Evolutionary conservation across 2,888 invertebrate species (phyloP).

Genomic region (Rhynchonema sp.): DNA sequence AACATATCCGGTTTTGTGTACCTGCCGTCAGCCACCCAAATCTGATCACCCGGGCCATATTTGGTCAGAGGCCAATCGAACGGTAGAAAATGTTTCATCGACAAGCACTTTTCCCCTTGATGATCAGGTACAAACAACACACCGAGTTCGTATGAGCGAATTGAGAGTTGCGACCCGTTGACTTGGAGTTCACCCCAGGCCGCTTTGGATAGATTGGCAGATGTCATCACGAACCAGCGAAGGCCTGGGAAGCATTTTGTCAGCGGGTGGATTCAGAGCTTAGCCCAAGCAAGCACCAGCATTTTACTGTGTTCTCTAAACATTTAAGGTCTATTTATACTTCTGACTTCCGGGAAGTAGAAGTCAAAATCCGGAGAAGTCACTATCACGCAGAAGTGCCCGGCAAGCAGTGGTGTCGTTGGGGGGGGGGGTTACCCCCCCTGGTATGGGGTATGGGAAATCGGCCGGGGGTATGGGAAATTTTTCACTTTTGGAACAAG

Average conservation of each 20-base stretch:
- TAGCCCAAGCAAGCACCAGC: no score
- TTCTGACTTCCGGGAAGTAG: no score
- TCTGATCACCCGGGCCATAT: slow-evolving; percentile 8
- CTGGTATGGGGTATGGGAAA: no score
- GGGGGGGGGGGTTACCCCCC: no score
- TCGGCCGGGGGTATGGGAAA: no score
- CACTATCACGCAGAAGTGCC: no score
- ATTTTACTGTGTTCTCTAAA: no score
- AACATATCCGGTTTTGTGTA: not conserved
- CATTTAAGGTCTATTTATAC: no score
- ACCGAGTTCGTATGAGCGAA: slow-evolving; percentile 70
- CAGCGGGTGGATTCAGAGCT: slow-evolving; percentile 5
- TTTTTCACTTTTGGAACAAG: no score
- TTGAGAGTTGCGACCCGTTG: slow-evolving; percentile 41
- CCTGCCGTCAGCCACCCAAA: slow-evolving; percentile 5
- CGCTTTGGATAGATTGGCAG: slow-evolving; percentile 85
- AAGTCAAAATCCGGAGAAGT: no score
- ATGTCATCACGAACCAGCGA: slow-evolving; percentile 35
- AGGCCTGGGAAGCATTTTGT: slow-evolving; percentile 4
- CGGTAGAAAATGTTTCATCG: slow-evolving; percentile 9
- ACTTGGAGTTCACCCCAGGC: slow-evolving; percentile 64
- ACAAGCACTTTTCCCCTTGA: not conserved
- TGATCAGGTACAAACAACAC: slow-evolving; percentile 49
- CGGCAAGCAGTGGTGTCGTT: no score
- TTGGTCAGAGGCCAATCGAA: slow-evolving; percentile 17